These are phyloP conservation scores for Druon quercuslanigerum DNA, from an alignment of 1,140 invertebrate genomes.

Conservation along the genomic window DNA sequence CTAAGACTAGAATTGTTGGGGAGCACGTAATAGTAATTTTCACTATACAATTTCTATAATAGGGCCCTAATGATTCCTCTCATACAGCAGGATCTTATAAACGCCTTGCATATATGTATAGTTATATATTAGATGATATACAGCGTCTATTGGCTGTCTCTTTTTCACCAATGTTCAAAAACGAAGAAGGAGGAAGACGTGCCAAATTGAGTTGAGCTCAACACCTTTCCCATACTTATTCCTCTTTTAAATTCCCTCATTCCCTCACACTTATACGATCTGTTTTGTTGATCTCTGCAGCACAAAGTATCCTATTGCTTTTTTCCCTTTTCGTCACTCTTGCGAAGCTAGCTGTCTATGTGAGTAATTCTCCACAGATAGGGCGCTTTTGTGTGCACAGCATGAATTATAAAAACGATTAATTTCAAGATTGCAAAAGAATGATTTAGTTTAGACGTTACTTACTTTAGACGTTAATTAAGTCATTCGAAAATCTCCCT, in stretches of 20 bases:
- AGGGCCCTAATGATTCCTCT: slow-evolving; percentile 43
- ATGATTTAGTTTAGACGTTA: no score
- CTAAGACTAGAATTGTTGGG: neutral
- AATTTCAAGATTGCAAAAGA: no score
- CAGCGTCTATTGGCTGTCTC: slow-evolving; percentile 33
- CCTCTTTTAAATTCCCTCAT: neutral
- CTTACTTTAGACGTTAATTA: no score
- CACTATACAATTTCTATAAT: slow-evolving; percentile 42
- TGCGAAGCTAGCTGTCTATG: no score
- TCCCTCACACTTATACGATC: no score
- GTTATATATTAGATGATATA: slow-evolving; percentile 39
- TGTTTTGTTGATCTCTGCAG: no score
- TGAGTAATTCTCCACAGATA: no score
- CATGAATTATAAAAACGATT: no score
- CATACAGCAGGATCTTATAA: neutral
- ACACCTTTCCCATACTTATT: slow-evolving; percentile 31
- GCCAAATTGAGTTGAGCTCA: slow-evolving; percentile 37
- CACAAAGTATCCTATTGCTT: no score
- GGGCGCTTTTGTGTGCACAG: no score
- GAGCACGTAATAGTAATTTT: slow-evolving; percentile 46
- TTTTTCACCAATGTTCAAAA: slow-evolving; percentile 34
- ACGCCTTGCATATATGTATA: slow-evolving; percentile 20
- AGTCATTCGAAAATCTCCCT: no score
- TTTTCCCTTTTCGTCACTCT: neutral
- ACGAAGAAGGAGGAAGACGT: slow-evolving; percentile 45